These are phyloP conservation scores for Gymnothorax javanicus DNA, from an alignment of 2,797 vertebrate genomes.

Conservation along the genomic window DNA sequence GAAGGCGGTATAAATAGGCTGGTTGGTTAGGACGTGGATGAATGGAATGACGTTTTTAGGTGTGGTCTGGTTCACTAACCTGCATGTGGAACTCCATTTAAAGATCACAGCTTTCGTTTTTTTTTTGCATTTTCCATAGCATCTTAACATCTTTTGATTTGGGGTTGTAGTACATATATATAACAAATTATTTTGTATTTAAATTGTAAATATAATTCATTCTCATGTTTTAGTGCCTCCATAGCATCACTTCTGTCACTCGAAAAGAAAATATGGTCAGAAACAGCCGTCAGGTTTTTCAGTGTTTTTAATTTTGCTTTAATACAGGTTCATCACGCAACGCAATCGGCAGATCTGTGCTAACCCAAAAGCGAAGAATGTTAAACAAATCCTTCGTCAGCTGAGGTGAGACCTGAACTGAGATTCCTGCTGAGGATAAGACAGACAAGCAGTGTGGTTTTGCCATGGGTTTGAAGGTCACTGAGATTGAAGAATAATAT, in stretches of 20 bases:
- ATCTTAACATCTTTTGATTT: no score
- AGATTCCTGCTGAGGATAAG: not conserved
- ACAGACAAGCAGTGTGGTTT: not conserved
- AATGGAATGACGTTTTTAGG: no score
- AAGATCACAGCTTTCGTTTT: no score
- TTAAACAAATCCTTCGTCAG: not conserved
- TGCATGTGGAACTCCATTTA: no score
- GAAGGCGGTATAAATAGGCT: no score
- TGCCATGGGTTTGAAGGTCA: not conserved
- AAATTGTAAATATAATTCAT: not conserved
- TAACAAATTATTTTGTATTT: not conserved
- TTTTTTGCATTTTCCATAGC: no score
- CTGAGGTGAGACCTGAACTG: not conserved
- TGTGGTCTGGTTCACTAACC: no score
- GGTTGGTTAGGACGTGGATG: no score
- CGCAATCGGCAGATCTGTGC: conserved; percentile 1
- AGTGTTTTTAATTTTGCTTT: not conserved
- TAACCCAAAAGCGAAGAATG: conserved; percentile 12
- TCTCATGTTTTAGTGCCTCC: not conserved
- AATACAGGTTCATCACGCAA: not conserved
- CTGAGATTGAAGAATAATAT: not conserved
- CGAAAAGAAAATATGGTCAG: not conserved
- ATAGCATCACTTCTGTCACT: not conserved
- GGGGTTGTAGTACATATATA: not conserved
- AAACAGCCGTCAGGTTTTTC: not conserved